Conservation (phyloP, 2,888 invertebrate species). For the Acleris sparsana region DNA sequence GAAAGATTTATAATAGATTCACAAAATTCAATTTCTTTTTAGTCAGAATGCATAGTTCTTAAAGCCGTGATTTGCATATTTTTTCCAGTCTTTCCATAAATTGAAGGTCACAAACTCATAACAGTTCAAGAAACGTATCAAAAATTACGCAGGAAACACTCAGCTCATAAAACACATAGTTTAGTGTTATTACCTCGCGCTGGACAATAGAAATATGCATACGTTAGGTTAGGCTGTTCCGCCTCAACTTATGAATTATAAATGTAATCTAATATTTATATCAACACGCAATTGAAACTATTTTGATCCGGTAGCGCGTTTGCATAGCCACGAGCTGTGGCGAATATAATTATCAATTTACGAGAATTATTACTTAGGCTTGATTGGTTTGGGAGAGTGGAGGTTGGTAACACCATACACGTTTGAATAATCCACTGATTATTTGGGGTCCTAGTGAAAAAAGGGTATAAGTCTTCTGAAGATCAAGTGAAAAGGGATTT, state of each 20-base stretch:
- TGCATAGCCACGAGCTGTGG: conserved; percentile 49
- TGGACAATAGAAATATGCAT: conserved; percentile 42
- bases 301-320: conserved; percentile 70
- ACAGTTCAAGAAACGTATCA: conserved; percentile 25
- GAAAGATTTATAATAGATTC: too few relatives aligned
- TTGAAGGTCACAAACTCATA: too few relatives aligned
- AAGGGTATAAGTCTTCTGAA: too few relatives aligned
- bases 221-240: conserved; percentile 51
- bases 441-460: too few relatives aligned
- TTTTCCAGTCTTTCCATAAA: too few relatives aligned
- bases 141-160: conserved; percentile 23
- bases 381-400: not conserved
- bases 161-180: conserved; percentile 31
- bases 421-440: too few relatives aligned
- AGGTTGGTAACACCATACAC: not conserved
- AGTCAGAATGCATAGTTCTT: too few relatives aligned
- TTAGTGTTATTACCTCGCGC: conserved; percentile 21
- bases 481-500: too few relatives aligned
- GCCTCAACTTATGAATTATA: conserved; percentile 66
- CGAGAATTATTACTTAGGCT: conserved; percentile 7
- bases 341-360: conserved; percentile 36
- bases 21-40: too few relatives aligned
- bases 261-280: conserved; percentile 69
- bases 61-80: too few relatives aligned
- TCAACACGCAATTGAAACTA: conserved; percentile 63